Conservation (phyloP, 2,113 vertebrate genomes). For the Crotalus helleri region DNA sequence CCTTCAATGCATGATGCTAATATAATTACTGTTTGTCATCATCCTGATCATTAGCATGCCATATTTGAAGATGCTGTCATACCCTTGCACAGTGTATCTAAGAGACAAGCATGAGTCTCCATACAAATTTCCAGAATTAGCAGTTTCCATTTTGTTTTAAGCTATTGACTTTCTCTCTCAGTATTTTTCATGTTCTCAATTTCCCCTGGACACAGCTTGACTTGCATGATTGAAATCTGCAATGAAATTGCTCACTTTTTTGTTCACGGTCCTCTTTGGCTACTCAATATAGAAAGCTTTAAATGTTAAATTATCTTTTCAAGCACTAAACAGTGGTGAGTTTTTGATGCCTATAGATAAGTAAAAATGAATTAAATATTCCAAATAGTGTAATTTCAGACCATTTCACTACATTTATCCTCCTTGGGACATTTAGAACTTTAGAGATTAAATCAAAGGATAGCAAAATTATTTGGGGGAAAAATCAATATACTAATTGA, state of each 20-base stretch:
- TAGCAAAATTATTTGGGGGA: background rate
- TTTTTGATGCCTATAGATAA: conserved; percentile 2
- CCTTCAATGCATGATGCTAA: conserved; percentile 22
- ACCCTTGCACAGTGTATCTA: conserved; percentile 1
- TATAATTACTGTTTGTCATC: background rate
- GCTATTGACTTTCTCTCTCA: background rate
- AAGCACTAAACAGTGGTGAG: background rate
- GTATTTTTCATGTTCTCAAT: background rate
- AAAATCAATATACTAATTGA: background rate
- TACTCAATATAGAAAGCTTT: background rate
- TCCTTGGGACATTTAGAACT: background rate
- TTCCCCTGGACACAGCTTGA: background rate
- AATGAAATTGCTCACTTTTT: conserved; percentile 5
- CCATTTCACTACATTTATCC: background rate
- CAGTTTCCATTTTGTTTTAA: conserved; percentile 1
- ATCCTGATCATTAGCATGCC: conserved; percentile 45
- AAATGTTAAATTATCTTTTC: conserved; percentile 2
- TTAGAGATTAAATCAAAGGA: conserved; percentile 19
- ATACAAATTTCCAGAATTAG: conserved; percentile 7
- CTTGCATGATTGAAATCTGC: background rate
- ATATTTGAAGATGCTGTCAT: conserved; percentile 33
- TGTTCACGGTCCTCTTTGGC: background rate
- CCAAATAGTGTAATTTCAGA: background rate
- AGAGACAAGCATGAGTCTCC: background rate
- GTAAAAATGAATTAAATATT: background rate